Evolutionary conservation across 2,888 invertebrate genomes (phyloP).

Genomic region (Hypena proboscidalis): DNA sequence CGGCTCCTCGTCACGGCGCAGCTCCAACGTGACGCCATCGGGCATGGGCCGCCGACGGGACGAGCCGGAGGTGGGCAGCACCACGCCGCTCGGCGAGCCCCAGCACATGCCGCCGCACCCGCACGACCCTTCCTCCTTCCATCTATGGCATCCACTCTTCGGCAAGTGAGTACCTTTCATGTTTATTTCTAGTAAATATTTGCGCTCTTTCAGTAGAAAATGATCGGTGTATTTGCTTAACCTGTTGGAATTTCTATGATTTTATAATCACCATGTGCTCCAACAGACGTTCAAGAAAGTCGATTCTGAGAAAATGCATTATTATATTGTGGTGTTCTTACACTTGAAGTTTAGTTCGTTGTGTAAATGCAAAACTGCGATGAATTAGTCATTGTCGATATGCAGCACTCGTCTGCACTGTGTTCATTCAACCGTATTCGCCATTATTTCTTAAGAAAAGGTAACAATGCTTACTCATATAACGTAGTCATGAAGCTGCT

Average conservation of each 20-base stretch:
- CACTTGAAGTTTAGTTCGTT: background rate
- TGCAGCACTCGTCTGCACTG: constrained; percentile 2
- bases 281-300: constrained; percentile 15
- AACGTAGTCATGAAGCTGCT: background rate
- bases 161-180: constrained; percentile 88
- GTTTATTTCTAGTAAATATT: constrained; percentile 35
- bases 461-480: background rate
- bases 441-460: constrained; percentile 1
- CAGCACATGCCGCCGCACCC: constrained; percentile 68
- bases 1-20: constrained; percentile 58
- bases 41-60: constrained; percentile 78
- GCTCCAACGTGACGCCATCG: constrained; percentile 67
- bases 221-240: constrained; percentile 27
- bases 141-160: constrained; percentile 94
- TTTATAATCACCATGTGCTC: constrained; percentile 27
- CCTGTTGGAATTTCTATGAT: constrained; percentile 28
- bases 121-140: constrained; percentile 86
- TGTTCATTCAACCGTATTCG: constrained; percentile 8
- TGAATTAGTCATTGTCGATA: constrained; percentile 12
- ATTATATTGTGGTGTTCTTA: constrained; percentile 1
- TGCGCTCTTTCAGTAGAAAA: constrained; percentile 24
- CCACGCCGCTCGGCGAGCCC: constrained; percentile 85
- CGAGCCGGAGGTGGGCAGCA: constrained; percentile 87
- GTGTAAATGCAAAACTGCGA: constrained; percentile 11
- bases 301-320: constrained; percentile 25